Evolutionary conservation across 1,140 invertebrate species (phyloP).

Genomic region (Drosophila miranda): DNA sequence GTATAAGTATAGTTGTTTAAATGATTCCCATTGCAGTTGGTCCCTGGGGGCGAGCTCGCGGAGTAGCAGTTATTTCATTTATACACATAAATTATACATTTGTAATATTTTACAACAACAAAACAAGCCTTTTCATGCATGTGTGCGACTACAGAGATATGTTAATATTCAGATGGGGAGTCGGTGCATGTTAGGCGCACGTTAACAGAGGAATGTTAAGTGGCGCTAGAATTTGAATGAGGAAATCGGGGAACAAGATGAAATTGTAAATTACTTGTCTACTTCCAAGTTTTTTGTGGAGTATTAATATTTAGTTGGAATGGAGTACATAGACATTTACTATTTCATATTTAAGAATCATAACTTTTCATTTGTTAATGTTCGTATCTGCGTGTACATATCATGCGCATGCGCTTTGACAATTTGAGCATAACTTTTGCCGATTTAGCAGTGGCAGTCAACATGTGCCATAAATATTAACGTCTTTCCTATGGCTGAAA

Average conservation of each 20-base stretch:
- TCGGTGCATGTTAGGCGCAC: neutral
- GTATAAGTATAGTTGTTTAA: no score
- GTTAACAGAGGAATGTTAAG: slow-evolving; percentile 8
- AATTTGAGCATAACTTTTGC: slow-evolving; percentile 23
- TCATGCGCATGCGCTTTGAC: slow-evolving; percentile 49
- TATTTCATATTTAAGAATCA: neutral
- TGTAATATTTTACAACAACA: slow-evolving; percentile 20
- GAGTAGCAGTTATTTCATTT: slow-evolving; percentile 78
- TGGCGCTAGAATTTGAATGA: neutral
- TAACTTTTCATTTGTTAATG: slow-evolving; percentile 19
- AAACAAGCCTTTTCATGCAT: slow-evolving; percentile 16
- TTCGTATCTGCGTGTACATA: neutral
- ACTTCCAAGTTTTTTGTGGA: no score
- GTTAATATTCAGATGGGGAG: neutral
- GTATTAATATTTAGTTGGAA: no score
- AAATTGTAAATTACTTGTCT: neutral
- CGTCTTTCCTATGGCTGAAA: slow-evolving; percentile 55
- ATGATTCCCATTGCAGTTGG: slow-evolving; percentile 84
- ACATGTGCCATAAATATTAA: slow-evolving; percentile 79
- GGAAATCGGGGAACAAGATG: neutral
- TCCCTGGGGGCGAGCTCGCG: slow-evolving; percentile 88
- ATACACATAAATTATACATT: slow-evolving; percentile 37
- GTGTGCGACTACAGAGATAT: neutral
- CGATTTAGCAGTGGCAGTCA: slow-evolving; percentile 64
- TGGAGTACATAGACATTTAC: no score